Evolutionary conservation across 2,797 vertebrate genomes (phyloP).

Genomic region (Gila robusta): DNA sequence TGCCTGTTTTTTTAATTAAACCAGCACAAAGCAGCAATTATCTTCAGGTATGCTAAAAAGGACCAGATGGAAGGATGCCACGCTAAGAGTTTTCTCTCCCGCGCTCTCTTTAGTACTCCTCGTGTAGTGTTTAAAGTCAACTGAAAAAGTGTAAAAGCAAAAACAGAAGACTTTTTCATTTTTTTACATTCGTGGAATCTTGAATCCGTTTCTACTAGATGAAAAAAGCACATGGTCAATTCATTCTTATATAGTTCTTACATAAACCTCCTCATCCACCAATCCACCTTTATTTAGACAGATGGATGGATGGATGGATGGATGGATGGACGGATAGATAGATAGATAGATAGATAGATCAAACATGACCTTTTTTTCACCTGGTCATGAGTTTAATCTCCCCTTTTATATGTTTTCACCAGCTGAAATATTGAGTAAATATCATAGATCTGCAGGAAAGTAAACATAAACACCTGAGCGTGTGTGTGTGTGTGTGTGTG

Average conservation of each 20-base stretch:
- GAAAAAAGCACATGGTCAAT: background rate
- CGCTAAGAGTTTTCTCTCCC: conserved; percentile 41
- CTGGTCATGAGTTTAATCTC: too few species aligned
- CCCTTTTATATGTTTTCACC: too few species aligned
- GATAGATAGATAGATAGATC: background rate
- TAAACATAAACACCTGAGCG: too few species aligned
- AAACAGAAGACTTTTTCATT: conserved; percentile 43
- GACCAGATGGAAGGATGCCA: conserved; percentile 63
- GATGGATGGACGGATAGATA: accelerated
- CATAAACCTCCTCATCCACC: background rate
- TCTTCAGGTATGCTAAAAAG: conserved; percentile 60
- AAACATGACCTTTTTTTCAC: too few species aligned
- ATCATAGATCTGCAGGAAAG: too few species aligned
- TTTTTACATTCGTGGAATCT: conserved; percentile 66
- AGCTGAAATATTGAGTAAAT: too few species aligned
- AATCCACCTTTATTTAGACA: background rate
- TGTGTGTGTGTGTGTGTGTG: too few species aligned
- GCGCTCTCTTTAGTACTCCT: conserved; percentile 31
- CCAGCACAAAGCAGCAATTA: conserved; percentile 67
- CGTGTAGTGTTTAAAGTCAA: conserved; percentile 60
- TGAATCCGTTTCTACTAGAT: background rate
- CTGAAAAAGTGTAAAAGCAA: conserved; percentile 55
- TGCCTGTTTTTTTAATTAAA: conserved; percentile 37
- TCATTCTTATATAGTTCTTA: background rate
- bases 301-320: accelerated